Conservation (phyloP, 2,888 invertebrate genomes). For the Drosophila testacea region DNA sequence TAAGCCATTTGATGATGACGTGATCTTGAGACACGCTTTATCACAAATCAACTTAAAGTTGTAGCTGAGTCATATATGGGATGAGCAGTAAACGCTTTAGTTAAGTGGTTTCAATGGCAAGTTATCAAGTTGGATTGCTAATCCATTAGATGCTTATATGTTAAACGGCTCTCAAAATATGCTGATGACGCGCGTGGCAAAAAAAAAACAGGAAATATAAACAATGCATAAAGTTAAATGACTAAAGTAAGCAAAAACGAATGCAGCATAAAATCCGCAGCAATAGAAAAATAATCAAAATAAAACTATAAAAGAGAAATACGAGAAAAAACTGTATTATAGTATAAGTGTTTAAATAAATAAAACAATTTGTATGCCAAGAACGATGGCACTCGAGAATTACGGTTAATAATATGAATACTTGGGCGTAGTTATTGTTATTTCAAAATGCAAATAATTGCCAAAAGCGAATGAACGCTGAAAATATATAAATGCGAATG, state of each 20-base stretch:
- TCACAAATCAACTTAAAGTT: constrained; percentile 11
- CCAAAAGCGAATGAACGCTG: constrained; percentile 64
- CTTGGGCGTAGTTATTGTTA: constrained; percentile 66
- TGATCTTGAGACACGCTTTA: constrained; percentile 51
- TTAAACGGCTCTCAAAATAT: constrained; percentile 49
- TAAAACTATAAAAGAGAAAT: constrained; percentile 2
- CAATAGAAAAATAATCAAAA: constrained; percentile 18
- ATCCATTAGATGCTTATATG: constrained; percentile 60
- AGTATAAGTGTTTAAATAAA: constrained; percentile 32
- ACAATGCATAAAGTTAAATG: constrained; percentile 50
- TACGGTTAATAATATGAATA: constrained; percentile 60
- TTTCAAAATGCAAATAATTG: constrained; percentile 64
- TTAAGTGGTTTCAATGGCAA: constrained; percentile 63
- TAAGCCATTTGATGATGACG: constrained; percentile 52
- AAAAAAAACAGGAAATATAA: constrained; percentile 71
- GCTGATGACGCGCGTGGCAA: constrained; percentile 41
- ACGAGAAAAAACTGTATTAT: constrained; percentile 8
- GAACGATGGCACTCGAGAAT: constrained; percentile 38
- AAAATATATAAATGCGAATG: constrained; percentile 34
- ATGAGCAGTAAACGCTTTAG: constrained; percentile 36
- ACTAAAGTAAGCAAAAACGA: constrained; percentile 35
- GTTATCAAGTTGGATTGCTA: constrained; percentile 53
- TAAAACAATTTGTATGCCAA: constrained; percentile 58
- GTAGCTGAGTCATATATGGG: constrained; percentile 36
- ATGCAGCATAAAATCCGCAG: constrained; percentile 32